These are phyloP conservation scores for Lomographa bimaculata DNA, from an alignment of 2,888 invertebrate genomes.

Conservation along the genomic window DNA sequence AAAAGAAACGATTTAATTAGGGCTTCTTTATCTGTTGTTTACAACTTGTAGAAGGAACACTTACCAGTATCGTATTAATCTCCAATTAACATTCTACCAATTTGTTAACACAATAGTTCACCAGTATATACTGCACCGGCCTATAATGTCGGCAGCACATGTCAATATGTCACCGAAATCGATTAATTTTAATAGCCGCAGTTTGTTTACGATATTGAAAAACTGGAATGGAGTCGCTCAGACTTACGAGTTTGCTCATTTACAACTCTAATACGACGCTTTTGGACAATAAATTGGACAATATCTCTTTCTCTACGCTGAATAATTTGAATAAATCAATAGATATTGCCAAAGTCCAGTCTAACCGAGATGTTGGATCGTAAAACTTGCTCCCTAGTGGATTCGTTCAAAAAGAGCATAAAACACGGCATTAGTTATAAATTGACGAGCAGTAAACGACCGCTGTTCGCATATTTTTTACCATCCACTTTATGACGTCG, in stretches of 20 bases:
- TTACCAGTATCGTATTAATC: no score
- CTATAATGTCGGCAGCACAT: slow-evolving; percentile 8
- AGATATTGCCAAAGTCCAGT: slow-evolving; percentile 26
- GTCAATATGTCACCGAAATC: slow-evolving; percentile 34
- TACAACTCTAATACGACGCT: slow-evolving; percentile 31
- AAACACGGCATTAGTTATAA: slow-evolving; percentile 20
- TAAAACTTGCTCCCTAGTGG: slow-evolving; percentile 11
- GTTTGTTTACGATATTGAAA: slow-evolving; percentile 32
- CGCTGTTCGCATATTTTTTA: slow-evolving; percentile 30
- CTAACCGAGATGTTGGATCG: slow-evolving; percentile 17
- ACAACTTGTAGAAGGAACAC: no score
- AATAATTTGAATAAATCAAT: slow-evolving; percentile 31
- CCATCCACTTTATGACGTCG: slow-evolving; percentile 29
- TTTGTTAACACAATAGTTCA: slow-evolving; percentile 1
- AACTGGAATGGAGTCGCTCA: slow-evolving; percentile 40
- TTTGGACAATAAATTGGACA: slow-evolving; percentile 26
- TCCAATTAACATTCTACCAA: neutral
- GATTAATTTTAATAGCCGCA: slow-evolving; percentile 38
- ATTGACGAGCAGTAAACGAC: slow-evolving; percentile 24
- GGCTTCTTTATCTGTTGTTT: no score
- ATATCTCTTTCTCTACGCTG: slow-evolving; percentile 19
- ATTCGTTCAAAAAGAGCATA: slow-evolving; percentile 20
- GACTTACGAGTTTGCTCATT: slow-evolving; percentile 29
- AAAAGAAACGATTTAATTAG: no score
- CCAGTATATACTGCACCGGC: no score